Conservation (phyloP, 2,113 vertebrate genomes). For the Diadophis punctatus region DNA sequence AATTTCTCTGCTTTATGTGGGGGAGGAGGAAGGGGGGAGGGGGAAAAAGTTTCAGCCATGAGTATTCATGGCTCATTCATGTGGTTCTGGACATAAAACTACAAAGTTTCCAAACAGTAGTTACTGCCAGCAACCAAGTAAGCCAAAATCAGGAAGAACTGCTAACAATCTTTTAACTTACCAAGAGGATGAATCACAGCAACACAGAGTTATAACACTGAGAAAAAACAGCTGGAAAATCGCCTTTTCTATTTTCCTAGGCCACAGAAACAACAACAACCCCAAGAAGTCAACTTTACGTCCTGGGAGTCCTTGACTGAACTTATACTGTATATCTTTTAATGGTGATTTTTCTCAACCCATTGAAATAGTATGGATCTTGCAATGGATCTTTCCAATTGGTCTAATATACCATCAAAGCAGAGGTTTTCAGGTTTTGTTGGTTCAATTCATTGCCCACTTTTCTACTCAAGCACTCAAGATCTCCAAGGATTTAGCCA, state of each 20-base stretch:
- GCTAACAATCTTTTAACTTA: not conserved
- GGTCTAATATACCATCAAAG: not conserved
- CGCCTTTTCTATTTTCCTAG: not conserved
- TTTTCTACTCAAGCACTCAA: not conserved
- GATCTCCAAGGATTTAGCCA: not conserved
- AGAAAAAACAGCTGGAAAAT: not conserved
- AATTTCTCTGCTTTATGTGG: not conserved
- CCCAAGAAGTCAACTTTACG: not conserved
- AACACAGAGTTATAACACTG: not conserved
- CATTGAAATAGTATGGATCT: not conserved
- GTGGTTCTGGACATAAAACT: not conserved
- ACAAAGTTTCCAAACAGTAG: not conserved
- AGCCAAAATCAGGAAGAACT: not conserved
- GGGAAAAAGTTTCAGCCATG: not conserved
- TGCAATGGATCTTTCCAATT: not conserved
- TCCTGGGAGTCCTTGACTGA: not conserved
- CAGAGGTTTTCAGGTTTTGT: not conserved
- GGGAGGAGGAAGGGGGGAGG: not conserved
- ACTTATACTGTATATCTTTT: not conserved
- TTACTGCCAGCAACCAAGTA: not conserved
- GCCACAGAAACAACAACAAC: not conserved
- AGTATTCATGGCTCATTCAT: not conserved
- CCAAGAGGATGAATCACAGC: not conserved
- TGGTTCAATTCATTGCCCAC: not conserved
- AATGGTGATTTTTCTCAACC: not conserved